phyloP scores from a whole-genome alignment of 1,140 invertebrate genomes.

The Phenacoccus solenopsis region DNA sequence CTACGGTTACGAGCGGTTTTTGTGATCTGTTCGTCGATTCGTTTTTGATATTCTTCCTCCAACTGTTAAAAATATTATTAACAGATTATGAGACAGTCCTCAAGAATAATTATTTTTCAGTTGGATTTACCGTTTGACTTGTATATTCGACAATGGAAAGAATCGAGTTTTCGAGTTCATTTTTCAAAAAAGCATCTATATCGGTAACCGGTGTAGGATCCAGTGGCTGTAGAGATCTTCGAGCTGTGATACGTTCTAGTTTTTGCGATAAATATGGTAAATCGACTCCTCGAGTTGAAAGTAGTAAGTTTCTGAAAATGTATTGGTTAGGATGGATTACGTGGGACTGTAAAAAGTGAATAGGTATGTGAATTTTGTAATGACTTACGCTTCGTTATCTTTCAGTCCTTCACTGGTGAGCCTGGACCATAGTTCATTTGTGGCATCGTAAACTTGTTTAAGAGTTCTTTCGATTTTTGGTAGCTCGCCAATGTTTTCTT shows the following conservation, averaged over 20 bases:
- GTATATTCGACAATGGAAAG: constrained; percentile 81
- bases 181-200: constrained; percentile 74
- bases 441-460: constrained; percentile 80
- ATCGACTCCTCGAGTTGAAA: constrained; percentile 85
- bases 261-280: constrained; percentile 83
- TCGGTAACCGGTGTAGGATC: constrained; percentile 81
- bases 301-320: constrained; percentile 62
- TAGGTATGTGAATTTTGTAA: background rate
- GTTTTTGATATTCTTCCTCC: constrained; percentile 21
- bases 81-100: background rate
- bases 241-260: constrained; percentile 69
- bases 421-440: constrained; percentile 73
- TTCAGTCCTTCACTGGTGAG: constrained; percentile 62
- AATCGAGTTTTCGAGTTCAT: constrained; percentile 89
- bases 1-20: constrained; percentile 84
- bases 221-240: constrained; percentile 73
- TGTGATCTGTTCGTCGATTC: constrained; percentile 67
- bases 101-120: background rate
- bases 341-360: background rate
- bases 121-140: constrained; percentile 54
- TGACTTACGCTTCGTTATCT: constrained; percentile 82
- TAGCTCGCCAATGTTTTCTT: constrained; percentile 57
- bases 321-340: background rate
- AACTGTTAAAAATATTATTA: constrained; percentile 20
- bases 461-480: constrained; percentile 81